Evolutionary conservation across 2,113 vertebrate genomes (phyloP), one percentile per base, ranked within the genome.

Genomic region (Austrofundulus limnaeus): DNA sequence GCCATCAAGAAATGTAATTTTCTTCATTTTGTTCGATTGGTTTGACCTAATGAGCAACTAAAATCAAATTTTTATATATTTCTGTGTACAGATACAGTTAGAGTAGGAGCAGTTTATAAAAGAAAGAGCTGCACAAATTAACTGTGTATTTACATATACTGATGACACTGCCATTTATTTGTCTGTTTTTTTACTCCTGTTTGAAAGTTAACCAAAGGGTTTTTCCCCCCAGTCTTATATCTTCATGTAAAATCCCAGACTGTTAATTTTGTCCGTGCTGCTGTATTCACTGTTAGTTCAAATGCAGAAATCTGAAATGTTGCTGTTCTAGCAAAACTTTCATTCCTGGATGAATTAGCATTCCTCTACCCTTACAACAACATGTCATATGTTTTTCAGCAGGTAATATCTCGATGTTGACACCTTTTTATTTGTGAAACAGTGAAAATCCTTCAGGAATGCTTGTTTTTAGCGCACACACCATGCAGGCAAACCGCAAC

Each of bases 311-410:
- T 57, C 61, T 75, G 34, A 66, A 57, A 63, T 62, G 17, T 14
- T 69, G 66, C 17, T 61, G 20, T 75, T 50, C 54, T 64, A 67
- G 69, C 81, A 73, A 86, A 66, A 87, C 90, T 92, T 88, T 34
- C 9, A 9, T 5, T 34, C 8, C 46, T 72, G 38, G 48, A 4
- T 70, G 65, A 47, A n/a, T 37, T 20, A 37, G 11, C 42, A 48
- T 10, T 15, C 19, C 5, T 5, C 34, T 39, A 53, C 34, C 14
- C 12, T 39, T 21, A 38, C 34, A 21, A 14, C 24, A 25, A 25
- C 21, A 19, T 0, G 9, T 13, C 0, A 7, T 14, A 2, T 16
- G 34, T 12, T 12, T 73, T 60, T 71, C 52, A 64, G 61, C 49
- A 60, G 25, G 49, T 4, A 31, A 51, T 13, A n/a, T 24, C 42